These are phyloP conservation scores for Drosophila aff. DNA, from an alignment of 1,140 invertebrate genomes.

Conservation along the genomic window DNA sequence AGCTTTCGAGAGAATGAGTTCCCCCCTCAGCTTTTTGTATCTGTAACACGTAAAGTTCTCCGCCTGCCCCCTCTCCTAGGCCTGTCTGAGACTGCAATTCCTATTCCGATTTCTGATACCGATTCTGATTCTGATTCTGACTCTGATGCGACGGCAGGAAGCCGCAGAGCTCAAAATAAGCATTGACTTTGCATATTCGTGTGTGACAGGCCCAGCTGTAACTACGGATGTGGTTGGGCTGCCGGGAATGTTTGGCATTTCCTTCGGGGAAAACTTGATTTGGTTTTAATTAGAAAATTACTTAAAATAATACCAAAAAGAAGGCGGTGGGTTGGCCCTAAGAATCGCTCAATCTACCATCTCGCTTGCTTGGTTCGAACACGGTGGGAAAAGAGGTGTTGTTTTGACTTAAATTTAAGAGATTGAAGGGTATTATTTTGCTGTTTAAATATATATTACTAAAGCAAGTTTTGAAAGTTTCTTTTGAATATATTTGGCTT, in stretches of 20 bases:
- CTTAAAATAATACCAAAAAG: slow-evolving; percentile 79
- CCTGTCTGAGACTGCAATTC: slow-evolving; percentile 27
- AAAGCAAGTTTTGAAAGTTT: neutral
- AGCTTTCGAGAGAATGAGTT: slow-evolving; percentile 73
- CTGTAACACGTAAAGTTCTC: slow-evolving; percentile 61
- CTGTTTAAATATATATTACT: neutral
- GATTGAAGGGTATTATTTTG: no score
- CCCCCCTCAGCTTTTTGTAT: slow-evolving; percentile 48
- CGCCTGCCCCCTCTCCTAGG: slow-evolving; percentile 8
- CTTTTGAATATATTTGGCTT: no score
- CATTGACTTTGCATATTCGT: slow-evolving; percentile 61
- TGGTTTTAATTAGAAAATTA: slow-evolving; percentile 75
- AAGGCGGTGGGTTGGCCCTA: slow-evolving; percentile 72
- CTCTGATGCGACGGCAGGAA: slow-evolving; percentile 50
- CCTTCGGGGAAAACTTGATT: slow-evolving; percentile 44
- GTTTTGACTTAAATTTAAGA: neutral
- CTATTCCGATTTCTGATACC: slow-evolving; percentile 14
- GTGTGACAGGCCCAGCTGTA: slow-evolving; percentile 36
- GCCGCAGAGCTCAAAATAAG: slow-evolving; percentile 55
- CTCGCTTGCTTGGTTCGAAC: slow-evolving; percentile 9
- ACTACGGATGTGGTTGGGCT: slow-evolving; percentile 27
- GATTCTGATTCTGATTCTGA: slow-evolving; percentile 6
- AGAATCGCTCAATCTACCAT: slow-evolving; percentile 74
- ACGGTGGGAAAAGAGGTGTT: slow-evolving; percentile 25
- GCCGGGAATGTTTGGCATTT: slow-evolving; percentile 49